A percentile compares a stretch with the other conserved stretches of the same genome.
Conservation (phyloP, 2,113 vertebrate species). For the Tauraco erythrolophus region DNA sequence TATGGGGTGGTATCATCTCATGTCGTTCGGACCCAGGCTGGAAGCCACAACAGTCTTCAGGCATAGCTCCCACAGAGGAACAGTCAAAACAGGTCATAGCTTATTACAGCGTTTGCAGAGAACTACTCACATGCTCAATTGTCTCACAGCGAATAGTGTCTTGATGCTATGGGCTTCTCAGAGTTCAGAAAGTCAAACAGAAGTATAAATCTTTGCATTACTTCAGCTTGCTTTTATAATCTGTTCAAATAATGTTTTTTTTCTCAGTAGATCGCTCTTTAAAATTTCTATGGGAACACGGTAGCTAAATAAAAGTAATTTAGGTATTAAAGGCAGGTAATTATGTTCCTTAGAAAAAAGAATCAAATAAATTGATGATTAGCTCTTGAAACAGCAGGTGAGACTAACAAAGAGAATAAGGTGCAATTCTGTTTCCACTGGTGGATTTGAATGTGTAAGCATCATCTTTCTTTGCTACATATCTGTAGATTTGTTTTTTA, state of each 20-base stretch:
- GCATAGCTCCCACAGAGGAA: background rate
- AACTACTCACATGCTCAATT: background rate
- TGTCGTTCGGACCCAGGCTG: rapidly evolving
- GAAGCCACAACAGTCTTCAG: background rate
- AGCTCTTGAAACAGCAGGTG: background rate
- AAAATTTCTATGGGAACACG: background rate
- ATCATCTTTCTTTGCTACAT: background rate
- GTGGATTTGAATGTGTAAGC: background rate
- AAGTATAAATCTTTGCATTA: background rate
- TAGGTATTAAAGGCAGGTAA: background rate
- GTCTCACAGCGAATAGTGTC: background rate
- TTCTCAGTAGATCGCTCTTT: background rate
- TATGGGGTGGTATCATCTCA: background rate
- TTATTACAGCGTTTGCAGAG: rapidly evolving
- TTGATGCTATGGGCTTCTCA: background rate
- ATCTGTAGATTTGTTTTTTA: background rate
- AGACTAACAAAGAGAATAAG: background rate
- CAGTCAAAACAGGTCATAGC: background rate
- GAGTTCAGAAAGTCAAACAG: background rate
- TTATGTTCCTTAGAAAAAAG: background rate
- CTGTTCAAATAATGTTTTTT: background rate
- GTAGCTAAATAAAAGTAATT: background rate
- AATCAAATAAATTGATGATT: background rate
- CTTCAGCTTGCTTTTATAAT: background rate
- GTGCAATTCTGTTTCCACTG: background rate